Evolutionary conservation across 2,113 vertebrate species (phyloP).

Genomic region (Periophthalmus modestus): DNA sequence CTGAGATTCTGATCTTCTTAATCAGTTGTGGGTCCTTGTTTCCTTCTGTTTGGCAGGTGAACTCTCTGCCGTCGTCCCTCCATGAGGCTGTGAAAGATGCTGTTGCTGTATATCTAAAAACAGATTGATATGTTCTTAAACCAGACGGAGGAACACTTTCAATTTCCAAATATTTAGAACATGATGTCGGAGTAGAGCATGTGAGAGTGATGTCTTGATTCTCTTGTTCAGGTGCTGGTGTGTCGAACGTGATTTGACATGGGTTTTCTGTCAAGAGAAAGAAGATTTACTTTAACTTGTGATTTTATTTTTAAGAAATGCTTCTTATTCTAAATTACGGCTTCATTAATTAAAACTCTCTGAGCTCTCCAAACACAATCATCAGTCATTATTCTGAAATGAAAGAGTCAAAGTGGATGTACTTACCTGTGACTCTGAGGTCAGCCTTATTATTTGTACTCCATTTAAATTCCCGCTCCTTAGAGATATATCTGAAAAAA

Average conservation of each 20-base stretch:
- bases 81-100: background rate
- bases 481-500: slow-evolving; percentile 32
- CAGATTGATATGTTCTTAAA: accelerated
- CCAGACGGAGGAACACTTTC: accelerated
- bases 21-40: no score
- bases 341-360: no score
- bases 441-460: background rate
- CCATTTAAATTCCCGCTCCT: accelerated
- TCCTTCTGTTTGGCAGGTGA: no score
- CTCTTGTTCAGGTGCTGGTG: background rate
- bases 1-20: no score
- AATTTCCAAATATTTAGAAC: slow-evolving; percentile 4
- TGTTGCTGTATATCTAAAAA: accelerated
- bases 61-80: background rate
- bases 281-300: background rate
- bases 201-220: accelerated
- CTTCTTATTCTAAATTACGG: no score
- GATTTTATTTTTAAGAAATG: background rate
- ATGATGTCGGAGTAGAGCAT: slow-evolving; percentile 50
- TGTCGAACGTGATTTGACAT: slow-evolving; percentile 53
- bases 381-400: background rate
- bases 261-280: slow-evolving; percentile 56
- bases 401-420: background rate
- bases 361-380: no score
- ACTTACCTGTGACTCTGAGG: slow-evolving; percentile 49